Evolutionary conservation across 2,797 vertebrate species (phyloP).

Genomic region (Luscinia luscinia): DNA sequence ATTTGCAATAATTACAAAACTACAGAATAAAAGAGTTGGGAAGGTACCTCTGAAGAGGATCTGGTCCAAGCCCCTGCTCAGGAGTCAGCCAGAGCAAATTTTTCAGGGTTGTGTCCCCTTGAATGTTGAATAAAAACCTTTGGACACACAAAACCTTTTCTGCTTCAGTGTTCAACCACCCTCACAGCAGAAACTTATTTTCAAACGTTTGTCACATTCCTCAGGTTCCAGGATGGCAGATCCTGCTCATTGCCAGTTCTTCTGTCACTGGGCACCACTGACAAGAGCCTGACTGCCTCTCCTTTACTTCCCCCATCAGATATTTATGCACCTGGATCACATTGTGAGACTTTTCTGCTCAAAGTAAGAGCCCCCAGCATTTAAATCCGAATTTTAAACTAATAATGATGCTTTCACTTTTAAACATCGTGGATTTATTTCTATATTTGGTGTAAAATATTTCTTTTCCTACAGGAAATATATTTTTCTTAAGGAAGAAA

Average conservation of each 20-base stretch:
- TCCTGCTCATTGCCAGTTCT: neutral
- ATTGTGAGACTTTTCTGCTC: neutral
- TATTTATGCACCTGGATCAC: neutral
- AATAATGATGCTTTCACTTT: neutral
- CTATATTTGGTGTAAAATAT: neutral
- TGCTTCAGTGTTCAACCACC: neutral
- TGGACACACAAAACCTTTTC: neutral
- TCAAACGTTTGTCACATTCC: fast-evolving
- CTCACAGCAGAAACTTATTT: neutral
- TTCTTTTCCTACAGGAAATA: neutral
- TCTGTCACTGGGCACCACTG: neutral
- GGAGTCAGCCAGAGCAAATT: neutral
- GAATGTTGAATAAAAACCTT: neutral
- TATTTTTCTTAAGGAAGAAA: neutral
- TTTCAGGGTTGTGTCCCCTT: neutral
- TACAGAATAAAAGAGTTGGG: neutral
- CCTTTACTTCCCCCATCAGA: neutral
- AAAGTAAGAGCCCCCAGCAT: neutral
- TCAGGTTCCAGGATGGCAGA: neutral
- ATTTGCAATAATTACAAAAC: neutral
- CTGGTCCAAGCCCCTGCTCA: neutral
- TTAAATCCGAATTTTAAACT: neutral
- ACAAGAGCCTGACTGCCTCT: neutral
- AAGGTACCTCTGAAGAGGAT: neutral
- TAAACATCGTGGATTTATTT: neutral